Base-by-base conservation (phyloP, 2,113 vertebrate genomes). In the Toxotes chatareus region DNA sequence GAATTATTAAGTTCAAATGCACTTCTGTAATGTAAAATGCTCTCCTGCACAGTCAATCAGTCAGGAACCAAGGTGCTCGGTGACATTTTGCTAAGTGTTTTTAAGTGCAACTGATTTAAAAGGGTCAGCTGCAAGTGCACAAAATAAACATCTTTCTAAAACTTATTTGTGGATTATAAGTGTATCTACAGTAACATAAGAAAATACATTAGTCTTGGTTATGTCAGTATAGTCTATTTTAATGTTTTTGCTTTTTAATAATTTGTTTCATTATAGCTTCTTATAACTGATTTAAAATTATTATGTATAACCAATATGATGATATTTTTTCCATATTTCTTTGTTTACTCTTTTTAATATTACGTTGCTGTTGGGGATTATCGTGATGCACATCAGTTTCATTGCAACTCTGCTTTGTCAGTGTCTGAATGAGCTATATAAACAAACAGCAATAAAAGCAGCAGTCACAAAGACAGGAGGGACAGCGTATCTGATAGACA, bases 81-180 rank as follows among this genome's bases (percentile, higher is more conserved):
- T 86, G 81, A 85, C 79, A 90, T 89, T 89, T 89, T 57, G 16
- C 47, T 75, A 78, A 89, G 78, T 88, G 65, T 77, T 82, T 80
- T 72, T 82, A 76, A 84, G 53, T 83, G 83, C 31, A 9, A n/a
- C 51, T 66, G 49, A 72, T 80, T 79, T 84, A 57, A 82, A 80
- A 49, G 59, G 61, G 85, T 89, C 74, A 65, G 53, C 63, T 51
- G 32, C 47, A 53, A 31, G 63, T 47, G 40, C 63, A 76, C 63
- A 46, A n/a, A 31, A 57, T 16, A 27, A 31, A 74, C 6, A 34
- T 55, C 57, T 66, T 14, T 46, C 9, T 38, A 0, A 64, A 86
- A n/a, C 13, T 11, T 72, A 53, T 49, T 70, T 51, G 53, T 40
- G 44, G 21, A 34, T 19, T 59, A 11, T 4, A 49, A 23, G 56